Conservation (phyloP, 1,140 invertebrate species). For the Kradibia gibbosae region DNA sequence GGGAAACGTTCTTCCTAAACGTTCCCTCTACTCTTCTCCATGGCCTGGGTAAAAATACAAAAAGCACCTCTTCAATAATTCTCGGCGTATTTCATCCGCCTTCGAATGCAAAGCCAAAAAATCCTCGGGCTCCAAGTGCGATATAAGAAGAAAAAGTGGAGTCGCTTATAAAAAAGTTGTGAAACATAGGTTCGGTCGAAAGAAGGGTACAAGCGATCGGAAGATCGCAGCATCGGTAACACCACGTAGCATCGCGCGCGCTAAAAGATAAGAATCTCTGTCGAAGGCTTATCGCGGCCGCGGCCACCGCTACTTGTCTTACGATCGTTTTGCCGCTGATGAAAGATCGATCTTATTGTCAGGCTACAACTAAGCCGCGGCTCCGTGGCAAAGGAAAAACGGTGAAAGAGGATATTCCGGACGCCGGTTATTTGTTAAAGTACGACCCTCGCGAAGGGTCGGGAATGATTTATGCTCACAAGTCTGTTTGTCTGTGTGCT, state of each 20-base stretch:
- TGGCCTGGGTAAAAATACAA: background rate
- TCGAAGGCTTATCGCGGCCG: background rate
- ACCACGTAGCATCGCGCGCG: constrained; percentile 5
- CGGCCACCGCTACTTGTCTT: constrained; percentile 44
- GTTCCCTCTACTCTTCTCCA: too few relatives aligned
- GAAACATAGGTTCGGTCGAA: background rate
- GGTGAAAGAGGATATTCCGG: constrained; percentile 28
- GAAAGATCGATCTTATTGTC: constrained; percentile 46
- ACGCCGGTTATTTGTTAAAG: constrained; percentile 46
- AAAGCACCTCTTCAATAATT: too few relatives aligned
- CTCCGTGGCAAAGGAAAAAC: background rate
- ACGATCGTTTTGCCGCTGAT: constrained; percentile 45
- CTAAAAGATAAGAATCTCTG: constrained; percentile 24
- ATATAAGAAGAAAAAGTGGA: background rate
- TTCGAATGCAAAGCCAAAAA: too few relatives aligned
- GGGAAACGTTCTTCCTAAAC: too few relatives aligned
- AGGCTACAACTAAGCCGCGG: background rate
- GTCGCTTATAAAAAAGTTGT: background rate
- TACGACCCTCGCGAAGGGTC: background rate
- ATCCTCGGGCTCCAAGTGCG: too few relatives aligned
- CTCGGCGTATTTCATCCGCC: too few relatives aligned
- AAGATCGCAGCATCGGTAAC: background rate
- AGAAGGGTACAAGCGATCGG: constrained; percentile 10
- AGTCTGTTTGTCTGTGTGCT: background rate
- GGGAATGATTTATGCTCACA: constrained; percentile 27